Evolutionary conservation across 2,888 invertebrate genomes (phyloP).

Genomic region (Steinernema carpocapsae): DNA sequence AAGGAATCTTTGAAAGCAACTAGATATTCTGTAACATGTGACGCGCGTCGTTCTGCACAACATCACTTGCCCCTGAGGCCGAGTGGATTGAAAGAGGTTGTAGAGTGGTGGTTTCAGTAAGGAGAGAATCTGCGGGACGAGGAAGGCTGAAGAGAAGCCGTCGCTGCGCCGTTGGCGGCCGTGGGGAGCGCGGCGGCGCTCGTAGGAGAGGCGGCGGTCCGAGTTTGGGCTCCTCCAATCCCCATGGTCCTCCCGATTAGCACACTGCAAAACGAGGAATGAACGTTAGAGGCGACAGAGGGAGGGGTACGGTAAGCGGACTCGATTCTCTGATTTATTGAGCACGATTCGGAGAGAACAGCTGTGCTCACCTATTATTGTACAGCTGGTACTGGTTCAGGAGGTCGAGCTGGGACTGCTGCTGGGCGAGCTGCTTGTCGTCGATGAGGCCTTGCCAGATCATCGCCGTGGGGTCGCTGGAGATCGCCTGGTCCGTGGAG

Average conservation of each 20-base stretch:
- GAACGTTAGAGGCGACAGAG: neutral
- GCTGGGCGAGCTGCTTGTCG: neutral
- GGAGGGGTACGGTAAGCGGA: neutral
- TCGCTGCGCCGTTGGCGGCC: neutral
- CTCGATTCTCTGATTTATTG: neutral
- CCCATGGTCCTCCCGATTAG: slow-evolving; percentile 28
- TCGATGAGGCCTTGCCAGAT: slow-evolving; percentile 12
- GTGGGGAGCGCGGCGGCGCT: neutral
- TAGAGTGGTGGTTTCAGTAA: slow-evolving; percentile 26
- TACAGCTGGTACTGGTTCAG: slow-evolving; percentile 27
- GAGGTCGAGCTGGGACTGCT: slow-evolving; percentile 27
- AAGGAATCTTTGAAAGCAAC: slow-evolving; percentile 18
- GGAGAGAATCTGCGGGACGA: slow-evolving; percentile 27
- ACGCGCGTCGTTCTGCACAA: neutral
- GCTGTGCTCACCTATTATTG: slow-evolving; percentile 22
- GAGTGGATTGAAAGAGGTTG: slow-evolving; percentile 28
- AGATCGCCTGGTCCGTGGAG: neutral
- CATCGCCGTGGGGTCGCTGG: slow-evolving; percentile 8
- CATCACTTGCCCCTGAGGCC: slow-evolving; percentile 29
- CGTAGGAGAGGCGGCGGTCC: slow-evolving; percentile 5
- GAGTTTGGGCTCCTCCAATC: neutral
- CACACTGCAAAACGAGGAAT: slow-evolving; percentile 30
- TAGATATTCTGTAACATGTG: slow-evolving; percentile 25
- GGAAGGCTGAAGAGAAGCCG: slow-evolving; percentile 10
- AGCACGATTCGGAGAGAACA: neutral